Percentiles rank a stretch among this genome's conserved stretches.
These are phyloP conservation scores for Paralichthys olivaceus DNA, from an alignment of 2,113 vertebrate genomes.

Conservation along the genomic window DNA sequence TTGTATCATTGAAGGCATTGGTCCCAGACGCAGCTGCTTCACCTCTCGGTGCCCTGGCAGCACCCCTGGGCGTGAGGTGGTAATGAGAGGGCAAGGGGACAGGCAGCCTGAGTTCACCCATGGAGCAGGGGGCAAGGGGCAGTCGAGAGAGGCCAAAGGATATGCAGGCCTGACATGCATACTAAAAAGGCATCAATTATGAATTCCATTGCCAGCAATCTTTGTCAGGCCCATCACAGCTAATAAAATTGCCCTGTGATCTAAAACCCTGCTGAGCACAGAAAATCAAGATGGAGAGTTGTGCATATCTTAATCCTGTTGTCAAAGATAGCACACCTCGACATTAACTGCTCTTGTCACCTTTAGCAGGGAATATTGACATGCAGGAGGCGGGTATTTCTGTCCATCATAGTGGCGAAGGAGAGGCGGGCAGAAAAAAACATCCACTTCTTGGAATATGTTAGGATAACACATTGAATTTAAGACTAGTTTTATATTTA, in stretches of 20 bases:
- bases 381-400: slow-evolving; percentile 27
- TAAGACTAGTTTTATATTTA: slow-evolving; percentile 31
- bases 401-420: slow-evolving; percentile 16
- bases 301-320: slow-evolving; percentile 70
- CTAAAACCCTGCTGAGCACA: slow-evolving; percentile 68
- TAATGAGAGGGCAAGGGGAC: slow-evolving; percentile 70
- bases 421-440: slow-evolving; percentile 24
- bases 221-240: slow-evolving; percentile 71
- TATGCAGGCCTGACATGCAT: slow-evolving; percentile 49
- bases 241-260: slow-evolving; percentile 80
- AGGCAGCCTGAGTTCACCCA: slow-evolving; percentile 57
- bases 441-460: slow-evolving; percentile 36
- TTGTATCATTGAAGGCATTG: slow-evolving; percentile 24
- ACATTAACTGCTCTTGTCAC: slow-evolving; percentile 73
- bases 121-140: slow-evolving; percentile 48
- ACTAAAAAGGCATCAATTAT: slow-evolving; percentile 66
- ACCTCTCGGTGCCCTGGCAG: slow-evolving; percentile 51
- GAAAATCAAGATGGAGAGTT: slow-evolving; percentile 57
- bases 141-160: slow-evolving; percentile 52
- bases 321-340: slow-evolving; percentile 59
- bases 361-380: slow-evolving; percentile 39
- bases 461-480: slow-evolving; percentile 21
- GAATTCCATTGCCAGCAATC: slow-evolving; percentile 69
- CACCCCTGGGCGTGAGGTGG: slow-evolving; percentile 39
- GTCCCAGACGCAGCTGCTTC: slow-evolving; percentile 41